Conservation (phyloP, 2,888 invertebrate genomes). For the Xanthia icteritia region DNA sequence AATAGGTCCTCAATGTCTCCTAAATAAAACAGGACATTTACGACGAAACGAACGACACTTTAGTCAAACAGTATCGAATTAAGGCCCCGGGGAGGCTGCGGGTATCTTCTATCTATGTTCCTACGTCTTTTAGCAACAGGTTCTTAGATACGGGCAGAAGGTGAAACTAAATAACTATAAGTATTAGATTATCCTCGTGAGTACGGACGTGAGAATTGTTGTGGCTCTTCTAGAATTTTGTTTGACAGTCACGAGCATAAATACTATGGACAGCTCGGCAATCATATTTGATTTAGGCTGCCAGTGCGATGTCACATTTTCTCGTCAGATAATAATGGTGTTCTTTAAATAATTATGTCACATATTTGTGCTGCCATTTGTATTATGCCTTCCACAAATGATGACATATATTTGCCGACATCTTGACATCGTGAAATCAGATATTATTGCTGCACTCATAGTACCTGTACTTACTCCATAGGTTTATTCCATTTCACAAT, state of each 20-base stretch:
- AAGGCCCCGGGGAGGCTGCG: constrained; percentile 71
- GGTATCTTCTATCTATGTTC: constrained; percentile 66
- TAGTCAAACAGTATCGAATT: constrained; percentile 78
- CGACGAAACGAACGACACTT: constrained; percentile 72
- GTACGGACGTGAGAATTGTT: constrained; percentile 12
- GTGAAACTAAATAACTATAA: constrained; percentile 60
- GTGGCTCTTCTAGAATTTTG: constrained; percentile 1
- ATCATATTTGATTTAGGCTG: too few relatives aligned
- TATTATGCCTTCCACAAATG: too few relatives aligned
- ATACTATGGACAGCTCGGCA: neutral
- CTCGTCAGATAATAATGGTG: too few relatives aligned
- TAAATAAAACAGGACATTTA: constrained; percentile 59
- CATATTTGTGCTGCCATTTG: too few relatives aligned
- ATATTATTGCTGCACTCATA: too few relatives aligned
- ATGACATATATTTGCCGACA: too few relatives aligned
- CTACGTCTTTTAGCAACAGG: constrained; percentile 82
- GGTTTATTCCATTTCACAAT: too few relatives aligned
- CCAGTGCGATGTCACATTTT: too few relatives aligned
- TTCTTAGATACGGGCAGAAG: constrained; percentile 76
- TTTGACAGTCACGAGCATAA: neutral
- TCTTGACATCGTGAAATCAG: too few relatives aligned
- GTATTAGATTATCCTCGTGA: constrained; percentile 51
- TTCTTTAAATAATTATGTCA: too few relatives aligned
- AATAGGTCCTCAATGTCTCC: constrained; percentile 41
- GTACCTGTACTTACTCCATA: too few relatives aligned